phyloP scores from a whole-genome alignment of 2,113 vertebrate genomes.

The Psilopsiagon aurifrons region DNA sequence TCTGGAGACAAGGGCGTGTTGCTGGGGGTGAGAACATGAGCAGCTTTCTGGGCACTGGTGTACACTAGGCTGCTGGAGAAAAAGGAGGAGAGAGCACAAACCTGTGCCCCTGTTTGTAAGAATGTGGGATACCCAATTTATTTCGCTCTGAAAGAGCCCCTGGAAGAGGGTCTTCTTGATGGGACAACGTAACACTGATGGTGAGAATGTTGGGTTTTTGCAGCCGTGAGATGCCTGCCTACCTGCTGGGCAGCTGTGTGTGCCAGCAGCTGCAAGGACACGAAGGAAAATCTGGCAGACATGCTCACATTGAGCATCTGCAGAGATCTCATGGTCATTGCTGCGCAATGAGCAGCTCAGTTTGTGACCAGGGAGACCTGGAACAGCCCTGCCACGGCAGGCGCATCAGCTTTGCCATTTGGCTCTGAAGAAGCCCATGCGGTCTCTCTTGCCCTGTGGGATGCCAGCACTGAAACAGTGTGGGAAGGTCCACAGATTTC shows the following conservation, averaged over 20 bases:
- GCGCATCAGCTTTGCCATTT: rapidly evolving
- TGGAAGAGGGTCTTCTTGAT: too few relatives aligned
- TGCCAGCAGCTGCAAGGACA: rapidly evolving
- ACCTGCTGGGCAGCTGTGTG: background rate
- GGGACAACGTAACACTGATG: background rate
- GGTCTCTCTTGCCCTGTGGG: rapidly evolving
- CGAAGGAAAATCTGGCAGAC: rapidly evolving
- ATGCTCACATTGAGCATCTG: rapidly evolving
- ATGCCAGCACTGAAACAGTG: rapidly evolving
- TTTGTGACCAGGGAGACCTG: background rate
- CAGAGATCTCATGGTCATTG: rapidly evolving
- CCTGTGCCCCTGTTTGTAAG: rapidly evolving
- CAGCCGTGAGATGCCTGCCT: background rate
- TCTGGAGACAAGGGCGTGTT: background rate
- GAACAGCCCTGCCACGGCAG: rapidly evolving
- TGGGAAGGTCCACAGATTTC: background rate
- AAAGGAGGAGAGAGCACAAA: rapidly evolving
- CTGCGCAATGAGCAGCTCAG: rapidly evolving
- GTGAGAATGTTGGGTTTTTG: rapidly evolving
- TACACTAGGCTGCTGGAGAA: background rate
- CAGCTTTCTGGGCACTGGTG: background rate
- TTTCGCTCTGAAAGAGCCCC: rapidly evolving
- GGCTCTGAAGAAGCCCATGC: rapidly evolving
- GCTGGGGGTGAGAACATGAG: background rate
- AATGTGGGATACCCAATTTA: rapidly evolving